phyloP scores from a whole-genome alignment of 37 sponge, comb jelly and placozoan species.

The Bolinopsis microptera region DNA sequence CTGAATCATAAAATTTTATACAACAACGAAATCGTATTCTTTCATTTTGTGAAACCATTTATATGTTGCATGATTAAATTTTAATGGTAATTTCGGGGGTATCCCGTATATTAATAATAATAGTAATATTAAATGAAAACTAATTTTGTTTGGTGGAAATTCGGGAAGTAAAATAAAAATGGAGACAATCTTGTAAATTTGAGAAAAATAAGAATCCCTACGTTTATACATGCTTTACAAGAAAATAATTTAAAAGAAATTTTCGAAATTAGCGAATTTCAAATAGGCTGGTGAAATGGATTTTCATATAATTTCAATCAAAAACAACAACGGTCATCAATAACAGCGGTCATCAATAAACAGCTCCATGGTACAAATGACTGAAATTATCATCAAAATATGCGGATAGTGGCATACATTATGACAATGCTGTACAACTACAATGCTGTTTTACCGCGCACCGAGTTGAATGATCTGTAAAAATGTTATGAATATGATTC shows the following conservation, averaged over 20 bases:
- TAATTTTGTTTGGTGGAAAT: too few relatives aligned
- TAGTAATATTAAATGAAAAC: too few relatives aligned
- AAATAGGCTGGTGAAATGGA: neutral
- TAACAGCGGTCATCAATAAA: neutral
- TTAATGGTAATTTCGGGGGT: too few relatives aligned
- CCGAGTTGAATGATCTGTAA: neutral
- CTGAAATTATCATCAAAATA: neutral
- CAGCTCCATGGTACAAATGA: neutral
- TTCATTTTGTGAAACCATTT: too few relatives aligned
- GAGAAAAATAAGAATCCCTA: neutral
- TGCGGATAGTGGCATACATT: neutral
- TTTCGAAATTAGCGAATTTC: neutral
- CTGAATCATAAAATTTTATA: neutral
- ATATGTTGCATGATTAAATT: too few relatives aligned
- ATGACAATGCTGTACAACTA: too few relatives aligned
- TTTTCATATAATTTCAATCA: neutral
- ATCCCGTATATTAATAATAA: too few relatives aligned
- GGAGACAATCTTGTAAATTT: neutral
- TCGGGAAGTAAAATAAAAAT: neutral
- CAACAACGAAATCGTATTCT: neutral
- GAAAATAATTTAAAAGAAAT: conserved; percentile 6
- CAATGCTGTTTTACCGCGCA: too few relatives aligned
- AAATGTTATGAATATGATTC: neutral
- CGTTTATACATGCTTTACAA: conserved; percentile 27
- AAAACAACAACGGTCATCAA: neutral